These are phyloP conservation scores for Canis aureus DNA, from an alignment of 2,113 vertebrate genomes.

Conservation along the genomic window DNA sequence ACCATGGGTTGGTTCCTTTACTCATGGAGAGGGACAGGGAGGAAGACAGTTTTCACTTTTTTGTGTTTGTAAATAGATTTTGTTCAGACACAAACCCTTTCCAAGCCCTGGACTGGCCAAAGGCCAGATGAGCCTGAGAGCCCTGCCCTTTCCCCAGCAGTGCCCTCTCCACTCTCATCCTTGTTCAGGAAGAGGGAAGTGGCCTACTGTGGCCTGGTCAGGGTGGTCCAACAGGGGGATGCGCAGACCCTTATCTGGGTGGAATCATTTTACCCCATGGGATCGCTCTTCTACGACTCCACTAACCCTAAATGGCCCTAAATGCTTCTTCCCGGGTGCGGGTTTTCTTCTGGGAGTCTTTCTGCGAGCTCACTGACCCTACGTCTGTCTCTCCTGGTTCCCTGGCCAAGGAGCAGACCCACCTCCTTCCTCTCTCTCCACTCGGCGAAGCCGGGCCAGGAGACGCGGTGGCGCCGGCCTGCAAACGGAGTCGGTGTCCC, in stretches of 20 bases:
- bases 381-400: background rate
- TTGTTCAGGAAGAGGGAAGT: background rate
- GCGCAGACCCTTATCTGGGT: no score
- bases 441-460: background rate
- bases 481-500: background rate
- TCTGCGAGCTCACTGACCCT: background rate
- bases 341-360: background rate
- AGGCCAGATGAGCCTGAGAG: background rate
- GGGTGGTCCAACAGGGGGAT: background rate
- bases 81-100: background rate
- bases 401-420: background rate
- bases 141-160: no score
- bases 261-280: background rate
- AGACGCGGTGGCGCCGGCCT: background rate
- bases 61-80: background rate
- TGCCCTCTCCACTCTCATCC: accelerated
- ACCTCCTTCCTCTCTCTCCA: background rate
- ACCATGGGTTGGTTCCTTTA: background rate
- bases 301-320: background rate
- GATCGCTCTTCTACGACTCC: background rate
- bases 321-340: accelerated
- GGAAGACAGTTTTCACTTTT: background rate
- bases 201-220: accelerated
- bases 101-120: background rate
- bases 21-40: background rate